Evolutionary conservation across 1,140 invertebrate genomes (phyloP), one percentile per base, ranked within the genome.

Genomic region (Micrasema longulum): DNA sequence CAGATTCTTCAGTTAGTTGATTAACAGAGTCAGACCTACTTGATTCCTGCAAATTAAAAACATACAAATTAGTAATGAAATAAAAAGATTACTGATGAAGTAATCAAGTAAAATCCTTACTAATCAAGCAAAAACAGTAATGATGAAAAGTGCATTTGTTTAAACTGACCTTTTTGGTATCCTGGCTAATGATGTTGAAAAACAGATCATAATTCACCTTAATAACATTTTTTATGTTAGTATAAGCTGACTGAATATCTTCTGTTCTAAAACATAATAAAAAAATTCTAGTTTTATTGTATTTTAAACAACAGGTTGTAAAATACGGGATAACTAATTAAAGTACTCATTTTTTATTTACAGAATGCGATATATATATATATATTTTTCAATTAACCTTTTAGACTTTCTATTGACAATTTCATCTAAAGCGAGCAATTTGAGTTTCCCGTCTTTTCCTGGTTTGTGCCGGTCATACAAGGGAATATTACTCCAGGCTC

Each of bases 401-500:
- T 77, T 76, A 80, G 79, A 79, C 78, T 35, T 75, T 67, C 11
- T 79, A 0, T 76, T 72, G 53, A 77, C 72, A n/a, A 82, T 77
- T 70, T 84, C 84, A n/a, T 78, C 77, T 12, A 85, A 77, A 9
- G 81, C 82, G 3, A 85, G 71, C 18, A 85, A 75, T 65, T 83
- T 80, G 26, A 80, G 69, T 50, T 81, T 84, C 10, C 82, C 80
- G 1, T 76, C 78, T 52, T 85, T 85, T 1, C 78, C 77, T 41
- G 80, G 82, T 35, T 38, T 47, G 38, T 68, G 36, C 0, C 83
- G 79, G 65, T 90, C 88, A 79, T 92, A 91, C 18, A 95, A 79
- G 14, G 93, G 91, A 20, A 83, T 75, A 75, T 89, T 86, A 2
- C 88, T 89, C 93, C 93, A 95, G 0, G 82, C 79, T 9, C 88